Evolutionary conservation across 1,140 invertebrate genomes (phyloP).

Genomic region (Mycetomoellerius zeteki): DNA sequence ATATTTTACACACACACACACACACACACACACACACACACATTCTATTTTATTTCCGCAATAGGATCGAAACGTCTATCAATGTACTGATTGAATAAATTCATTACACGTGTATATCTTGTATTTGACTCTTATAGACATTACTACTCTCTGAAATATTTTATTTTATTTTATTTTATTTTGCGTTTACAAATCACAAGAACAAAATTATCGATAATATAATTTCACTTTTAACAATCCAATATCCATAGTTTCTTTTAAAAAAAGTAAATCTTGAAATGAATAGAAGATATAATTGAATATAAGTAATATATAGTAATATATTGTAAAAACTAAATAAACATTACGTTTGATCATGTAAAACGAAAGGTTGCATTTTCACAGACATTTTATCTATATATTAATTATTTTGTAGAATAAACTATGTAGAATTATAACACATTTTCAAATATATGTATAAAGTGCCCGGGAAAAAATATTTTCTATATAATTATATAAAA

Average conservation of each 20-base stretch:
- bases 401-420: constrained; percentile 1
- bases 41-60: too few relatives aligned
- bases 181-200: too few relatives aligned
- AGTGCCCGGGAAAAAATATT: too few relatives aligned
- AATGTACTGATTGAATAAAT: too few relatives aligned
- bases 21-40: not conserved
- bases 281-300: constrained; percentile 2
- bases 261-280: not conserved
- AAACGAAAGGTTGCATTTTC: not conserved
- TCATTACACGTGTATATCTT: too few relatives aligned
- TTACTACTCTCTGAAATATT: too few relatives aligned
- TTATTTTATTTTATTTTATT: too few relatives aligned
- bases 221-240: not conserved
- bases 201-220: not conserved
- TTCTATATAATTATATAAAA: too few relatives aligned
- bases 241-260: not conserved
- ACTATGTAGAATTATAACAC: not conserved
- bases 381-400: not conserved
- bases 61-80: too few relatives aligned
- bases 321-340: constrained; percentile 14
- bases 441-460: too few relatives aligned
- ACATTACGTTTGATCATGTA: not conserved
- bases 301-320: not conserved
- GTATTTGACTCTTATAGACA: too few relatives aligned
- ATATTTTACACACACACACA: not conserved